These are phyloP conservation scores for Diaphora mendica DNA, from an alignment of 2,888 invertebrate species.

Conservation along the genomic window DNA sequence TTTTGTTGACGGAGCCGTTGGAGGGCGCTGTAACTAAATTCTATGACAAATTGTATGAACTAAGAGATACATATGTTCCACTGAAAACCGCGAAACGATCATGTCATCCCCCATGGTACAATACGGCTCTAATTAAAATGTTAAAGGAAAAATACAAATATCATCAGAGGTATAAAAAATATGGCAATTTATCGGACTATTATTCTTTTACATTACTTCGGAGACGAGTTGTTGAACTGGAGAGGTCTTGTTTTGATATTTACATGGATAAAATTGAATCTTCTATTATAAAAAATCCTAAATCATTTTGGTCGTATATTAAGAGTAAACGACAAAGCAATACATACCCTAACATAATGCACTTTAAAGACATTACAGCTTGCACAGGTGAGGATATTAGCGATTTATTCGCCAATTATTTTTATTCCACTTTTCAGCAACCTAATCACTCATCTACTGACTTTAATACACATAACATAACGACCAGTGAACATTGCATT, in stretches of 20 bases:
- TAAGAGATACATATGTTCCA: conserved; percentile 13
- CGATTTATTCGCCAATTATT: background rate
- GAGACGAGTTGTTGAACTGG: background rate
- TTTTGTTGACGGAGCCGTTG: background rate
- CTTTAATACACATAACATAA: background rate
- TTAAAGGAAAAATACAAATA: background rate
- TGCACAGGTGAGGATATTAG: background rate
- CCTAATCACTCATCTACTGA: background rate
- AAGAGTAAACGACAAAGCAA: background rate
- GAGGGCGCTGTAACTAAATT: conserved; percentile 9
- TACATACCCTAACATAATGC: background rate
- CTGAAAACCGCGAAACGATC: background rate
- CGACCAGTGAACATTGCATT: no score
- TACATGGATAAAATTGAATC: background rate
- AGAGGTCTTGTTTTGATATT: background rate
- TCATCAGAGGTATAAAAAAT: background rate
- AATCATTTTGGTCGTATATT: background rate
- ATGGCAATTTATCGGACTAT: background rate
- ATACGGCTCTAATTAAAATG: background rate
- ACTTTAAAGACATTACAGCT: background rate
- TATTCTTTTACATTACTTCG: background rate
- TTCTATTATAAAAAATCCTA: background rate
- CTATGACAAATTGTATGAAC: conserved; percentile 9
- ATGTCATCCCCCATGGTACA: conserved; percentile 1
- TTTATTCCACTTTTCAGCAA: background rate